Base-by-base conservation (phyloP, 2,113 vertebrate genomes). In the Panurus biarmicus region DNA sequence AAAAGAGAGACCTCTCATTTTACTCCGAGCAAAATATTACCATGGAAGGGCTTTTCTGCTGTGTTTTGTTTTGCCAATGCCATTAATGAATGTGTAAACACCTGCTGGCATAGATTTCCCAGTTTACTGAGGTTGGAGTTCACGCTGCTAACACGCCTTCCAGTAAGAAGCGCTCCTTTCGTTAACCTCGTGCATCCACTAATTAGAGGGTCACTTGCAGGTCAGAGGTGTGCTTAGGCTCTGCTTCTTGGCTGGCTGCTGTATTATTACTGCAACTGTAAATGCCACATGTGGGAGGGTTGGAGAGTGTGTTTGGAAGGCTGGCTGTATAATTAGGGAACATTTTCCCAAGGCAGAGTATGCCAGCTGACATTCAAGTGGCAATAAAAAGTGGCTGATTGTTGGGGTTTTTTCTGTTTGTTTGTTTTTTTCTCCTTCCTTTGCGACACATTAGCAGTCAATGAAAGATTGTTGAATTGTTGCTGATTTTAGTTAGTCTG, bases 191-290 rank as follows among this genome's bases (percentile, higher is more conserved):
- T 26, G 88, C 93, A 88, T 72, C 87, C 90, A 36, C 97, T 98
- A 98, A 98, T 98, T 89, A 95, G 92, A 16, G 73, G 97, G 97
- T 97, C 96, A 97, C 97, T 97, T 98, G 98, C 97, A 47, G 97
- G 97, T 97, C 96, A 97, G 96, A 97, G 96, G 95, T 94, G 95
- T 51, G 83, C 90, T 95, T 60, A 31, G 84, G 71, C 81, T 91
- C 22, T 75, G 94, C 83, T 94, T 44, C 96, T 96, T 82, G 77
- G 93, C 96, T 93, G 93, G 19, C 65, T 76, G 85, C 35, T 58
- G 67, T 42, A 8, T 95, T 96, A 97, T 97, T 97, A 85, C 50
- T 74, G 81, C 85, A 77, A 95, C 97, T 96, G 97, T 87, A 96
- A 97, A 95, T 96, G 96, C 97, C 96, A 90, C 95, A 94, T 96